These are phyloP conservation scores for Epinephelus cyanopodus DNA, from an alignment of 2,113 vertebrate genomes.

Conservation along the genomic window DNA sequence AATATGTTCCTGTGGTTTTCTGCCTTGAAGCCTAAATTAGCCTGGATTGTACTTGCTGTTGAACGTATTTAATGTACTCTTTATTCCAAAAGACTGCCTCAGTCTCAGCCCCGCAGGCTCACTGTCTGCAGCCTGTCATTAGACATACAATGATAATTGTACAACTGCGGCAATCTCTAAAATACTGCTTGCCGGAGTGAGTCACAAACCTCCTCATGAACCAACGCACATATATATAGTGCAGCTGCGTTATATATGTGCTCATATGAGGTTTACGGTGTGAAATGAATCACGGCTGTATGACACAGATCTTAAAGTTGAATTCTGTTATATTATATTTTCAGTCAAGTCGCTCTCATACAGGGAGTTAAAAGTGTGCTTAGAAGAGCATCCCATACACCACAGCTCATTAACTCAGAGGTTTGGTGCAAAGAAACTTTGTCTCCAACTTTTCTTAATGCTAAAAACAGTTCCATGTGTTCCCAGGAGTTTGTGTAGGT, in stretches of 20 bases:
- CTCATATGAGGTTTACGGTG: background rate
- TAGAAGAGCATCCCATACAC: conserved; percentile 23
- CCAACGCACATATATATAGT: background rate
- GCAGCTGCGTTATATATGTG: background rate
- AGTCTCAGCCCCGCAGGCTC: background rate
- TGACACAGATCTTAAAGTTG: conserved; percentile 4
- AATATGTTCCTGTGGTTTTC: background rate
- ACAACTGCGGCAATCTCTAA: background rate
- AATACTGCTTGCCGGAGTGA: background rate
- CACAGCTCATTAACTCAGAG: conserved; percentile 66
- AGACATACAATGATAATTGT: conserved; percentile 2
- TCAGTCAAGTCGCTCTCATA: conserved; percentile 6
- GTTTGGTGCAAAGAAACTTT: conserved; percentile 41
- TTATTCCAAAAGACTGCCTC: background rate
- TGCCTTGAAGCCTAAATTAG: background rate
- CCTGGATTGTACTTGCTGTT: background rate
- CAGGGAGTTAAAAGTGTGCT: conserved; percentile 36
- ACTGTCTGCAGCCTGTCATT: background rate
- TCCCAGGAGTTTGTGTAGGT: conserved; percentile 59
- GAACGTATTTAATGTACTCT: background rate
- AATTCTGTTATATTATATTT: conserved; percentile 22
- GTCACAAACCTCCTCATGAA: conserved; percentile 3
- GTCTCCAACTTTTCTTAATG: conserved; percentile 27
- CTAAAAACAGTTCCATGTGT: conserved; percentile 51
- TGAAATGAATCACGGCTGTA: background rate